Base-by-base conservation (phyloP, 2,888 invertebrate genomes). In the Andrena praecox region DNA sequence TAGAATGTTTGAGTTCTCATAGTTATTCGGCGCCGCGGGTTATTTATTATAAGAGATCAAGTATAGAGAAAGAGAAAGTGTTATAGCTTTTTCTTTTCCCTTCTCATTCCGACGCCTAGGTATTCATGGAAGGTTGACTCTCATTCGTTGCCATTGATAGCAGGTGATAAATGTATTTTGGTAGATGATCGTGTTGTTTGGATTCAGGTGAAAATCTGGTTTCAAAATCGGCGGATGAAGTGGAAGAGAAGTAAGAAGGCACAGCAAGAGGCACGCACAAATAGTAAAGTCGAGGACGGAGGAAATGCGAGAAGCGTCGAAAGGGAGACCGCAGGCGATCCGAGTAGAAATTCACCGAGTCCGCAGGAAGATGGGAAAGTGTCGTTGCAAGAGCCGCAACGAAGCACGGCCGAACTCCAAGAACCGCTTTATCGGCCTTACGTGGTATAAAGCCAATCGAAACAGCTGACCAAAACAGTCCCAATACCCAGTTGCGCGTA, bases 221-320 rank as follows among this genome's bases (percentile, higher is more conserved):
- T 99, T 94, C 99, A 99, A 96, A 99, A 99, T 94, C 96, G 99
- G 68, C 96, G 99, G 90, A 99, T 99, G 99, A 99, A 99, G 94
- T 99, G 99, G 99, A 99, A 99, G 94, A 95, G 99, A 12, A 99
- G 98, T 86, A 99, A 99, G 95, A 99, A 99, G 92, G 98, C 98
- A 0, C 98, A 98, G 93, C 97, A 98, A 88, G 98, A 98, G 94
- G 96, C 97, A 16, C 90, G 92, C 63, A 70, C 91, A 7, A 90
- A 87, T 31, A 89, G 84, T 35, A 97, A 97, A 94, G 90, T 91
- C 12, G 96, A 96, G 73, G 94, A 94, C 5, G 74, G 86, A 16
- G 89, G 87, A 56, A 91, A 84, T 71, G 84, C 87, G 63, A 87
- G 89, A 20, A 90, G 85, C 29, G 85, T 82, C 75, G 91, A 89